phyloP scores from a whole-genome alignment of 2,797 vertebrate species.

The Sebastes paucispinis region DNA sequence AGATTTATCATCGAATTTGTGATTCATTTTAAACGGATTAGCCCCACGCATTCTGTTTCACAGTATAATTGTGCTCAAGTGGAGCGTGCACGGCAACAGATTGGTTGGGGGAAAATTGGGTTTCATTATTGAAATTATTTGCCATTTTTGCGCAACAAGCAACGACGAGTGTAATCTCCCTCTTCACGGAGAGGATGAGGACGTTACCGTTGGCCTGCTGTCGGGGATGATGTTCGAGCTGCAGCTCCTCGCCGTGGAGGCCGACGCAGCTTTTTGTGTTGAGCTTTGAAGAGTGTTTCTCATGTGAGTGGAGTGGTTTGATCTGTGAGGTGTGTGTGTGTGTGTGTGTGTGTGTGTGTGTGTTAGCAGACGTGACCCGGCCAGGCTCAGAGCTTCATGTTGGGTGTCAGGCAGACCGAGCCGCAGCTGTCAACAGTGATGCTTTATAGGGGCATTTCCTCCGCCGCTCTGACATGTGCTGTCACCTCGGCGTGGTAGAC shows the following conservation, averaged over 20 bases:
- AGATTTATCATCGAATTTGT: slow-evolving; percentile 80
- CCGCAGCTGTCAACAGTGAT: slow-evolving; percentile 78
- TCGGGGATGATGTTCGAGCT: slow-evolving; percentile 44
- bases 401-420: slow-evolving; percentile 46
- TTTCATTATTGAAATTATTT: slow-evolving; percentile 67
- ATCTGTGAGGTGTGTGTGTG: slow-evolving; percentile 24
- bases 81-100: slow-evolving; percentile 55
- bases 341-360: slow-evolving; percentile 19
- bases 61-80: slow-evolving; percentile 55
- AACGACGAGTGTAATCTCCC: slow-evolving; percentile 25
- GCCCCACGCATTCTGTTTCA: slow-evolving; percentile 59
- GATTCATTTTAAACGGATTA: slow-evolving; percentile 64
- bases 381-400: slow-evolving; percentile 52
- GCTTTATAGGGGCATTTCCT: slow-evolving; percentile 79
- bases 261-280: slow-evolving; percentile 10
- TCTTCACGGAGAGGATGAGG: slow-evolving; percentile 26
- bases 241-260: slow-evolving; percentile 1
- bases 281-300: slow-evolving; percentile 6
- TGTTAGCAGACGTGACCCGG: slow-evolving; percentile 50
- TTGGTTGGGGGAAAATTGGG: slow-evolving; percentile 53
- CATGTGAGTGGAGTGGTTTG: slow-evolving; percentile 9
- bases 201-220: slow-evolving; percentile 31
- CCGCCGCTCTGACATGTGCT: slow-evolving; percentile 76
- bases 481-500: slow-evolving; percentile 81
- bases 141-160: slow-evolving; percentile 55